Conservation (phyloP, 2,797 vertebrate genomes). For the Pampus argenteus region DNA sequence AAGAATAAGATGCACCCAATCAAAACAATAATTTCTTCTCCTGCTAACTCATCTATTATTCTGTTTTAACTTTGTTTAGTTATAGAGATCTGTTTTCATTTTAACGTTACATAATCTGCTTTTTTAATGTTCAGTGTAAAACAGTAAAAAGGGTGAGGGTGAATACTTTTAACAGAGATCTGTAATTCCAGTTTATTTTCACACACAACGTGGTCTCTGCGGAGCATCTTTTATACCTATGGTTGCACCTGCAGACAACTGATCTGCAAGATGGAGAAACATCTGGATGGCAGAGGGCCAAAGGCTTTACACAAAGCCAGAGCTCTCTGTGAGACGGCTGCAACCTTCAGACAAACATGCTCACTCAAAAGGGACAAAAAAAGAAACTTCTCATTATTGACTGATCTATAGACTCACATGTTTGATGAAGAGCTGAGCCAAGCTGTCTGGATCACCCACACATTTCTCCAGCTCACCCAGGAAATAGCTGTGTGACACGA, state of each 20-base stretch:
- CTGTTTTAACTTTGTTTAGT: background rate
- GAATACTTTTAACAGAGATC: constrained; percentile 13
- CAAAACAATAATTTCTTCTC: constrained; percentile 11
- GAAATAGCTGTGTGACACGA: constrained; percentile 90
- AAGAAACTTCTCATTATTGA: constrained; percentile 20
- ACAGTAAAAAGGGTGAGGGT: background rate
- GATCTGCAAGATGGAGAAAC: constrained; percentile 39
- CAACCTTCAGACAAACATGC: constrained; percentile 31
- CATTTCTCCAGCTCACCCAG: constrained; percentile 97
- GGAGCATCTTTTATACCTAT: too few relatives aligned
- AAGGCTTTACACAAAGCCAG: constrained; percentile 21
- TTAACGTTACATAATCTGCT: background rate
- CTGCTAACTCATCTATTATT: background rate
- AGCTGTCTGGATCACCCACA: constrained; percentile 93
- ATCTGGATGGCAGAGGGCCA: constrained; percentile 47
- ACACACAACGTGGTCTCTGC: constrained; percentile 9
- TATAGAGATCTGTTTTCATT: constrained; percentile 16
- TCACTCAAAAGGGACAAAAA: too few relatives aligned
- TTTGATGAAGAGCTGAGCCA: constrained; percentile 95
- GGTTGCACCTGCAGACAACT: constrained; percentile 44
- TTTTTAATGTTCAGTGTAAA: constrained; percentile 3
- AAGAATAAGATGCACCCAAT: constrained; percentile 3
- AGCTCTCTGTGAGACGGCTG: constrained; percentile 18
- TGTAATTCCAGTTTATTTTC: constrained; percentile 31
- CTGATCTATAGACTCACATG: constrained; percentile 87